Conservation (phyloP, 1,140 invertebrate genomes). For the Mya arenaria region DNA sequence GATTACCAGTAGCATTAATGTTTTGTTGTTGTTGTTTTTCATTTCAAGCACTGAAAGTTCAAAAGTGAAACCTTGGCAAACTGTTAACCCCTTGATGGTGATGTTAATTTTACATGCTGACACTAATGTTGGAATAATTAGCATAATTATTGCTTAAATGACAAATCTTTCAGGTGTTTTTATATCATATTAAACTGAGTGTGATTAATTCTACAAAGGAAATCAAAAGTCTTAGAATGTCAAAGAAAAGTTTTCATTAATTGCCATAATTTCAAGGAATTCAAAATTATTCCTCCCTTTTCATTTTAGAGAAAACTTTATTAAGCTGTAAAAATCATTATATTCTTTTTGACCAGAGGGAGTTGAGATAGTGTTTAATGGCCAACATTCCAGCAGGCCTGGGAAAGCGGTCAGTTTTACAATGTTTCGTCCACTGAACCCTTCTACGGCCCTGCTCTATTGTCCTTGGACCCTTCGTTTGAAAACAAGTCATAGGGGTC, state of each 20-base stretch:
- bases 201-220: too few relatives aligned
- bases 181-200: too few relatives aligned
- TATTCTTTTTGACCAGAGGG: not conserved
- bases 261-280: slow-evolving; percentile 10
- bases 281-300: slow-evolving; percentile 42
- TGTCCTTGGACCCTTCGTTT: slow-evolving; percentile 1
- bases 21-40: too few relatives aligned
- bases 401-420: slow-evolving; percentile 46
- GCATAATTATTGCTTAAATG: too few relatives aligned
- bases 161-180: too few relatives aligned
- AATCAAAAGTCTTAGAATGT: too few relatives aligned
- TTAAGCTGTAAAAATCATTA: slow-evolving; percentile 39
- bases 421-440: slow-evolving; percentile 22
- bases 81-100: too few relatives aligned
- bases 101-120: too few relatives aligned
- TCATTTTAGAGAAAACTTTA: slow-evolving; percentile 29
- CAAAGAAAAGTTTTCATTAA: not conserved
- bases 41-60: too few relatives aligned
- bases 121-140: too few relatives aligned
- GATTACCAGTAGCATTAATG: too few relatives aligned
- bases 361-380: not conserved
- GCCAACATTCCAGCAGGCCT: not conserved
- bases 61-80: too few relatives aligned
- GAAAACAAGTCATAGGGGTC: slow-evolving; percentile 30
- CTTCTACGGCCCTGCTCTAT: slow-evolving; percentile 1